phyloP scores from a whole-genome alignment of 2,113 vertebrate genomes.

The Origma solitaria region DNA sequence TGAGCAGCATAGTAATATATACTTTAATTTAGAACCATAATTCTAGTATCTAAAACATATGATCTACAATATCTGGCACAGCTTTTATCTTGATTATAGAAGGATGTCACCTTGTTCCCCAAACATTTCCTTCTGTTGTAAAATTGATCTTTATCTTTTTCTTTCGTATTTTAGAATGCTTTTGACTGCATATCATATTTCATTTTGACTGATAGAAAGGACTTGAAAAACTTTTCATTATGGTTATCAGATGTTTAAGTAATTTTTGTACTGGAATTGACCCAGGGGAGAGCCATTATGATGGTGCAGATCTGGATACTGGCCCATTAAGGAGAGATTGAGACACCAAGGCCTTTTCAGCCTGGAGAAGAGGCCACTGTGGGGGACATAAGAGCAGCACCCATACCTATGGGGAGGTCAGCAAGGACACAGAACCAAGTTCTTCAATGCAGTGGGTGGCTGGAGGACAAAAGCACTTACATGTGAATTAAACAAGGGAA shows the following conservation, averaged over 20 bases:
- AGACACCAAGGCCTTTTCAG: not conserved
- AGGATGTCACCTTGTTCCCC: not conserved
- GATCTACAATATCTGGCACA: not conserved
- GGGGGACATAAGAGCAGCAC: not conserved
- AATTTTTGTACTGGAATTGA: not conserved
- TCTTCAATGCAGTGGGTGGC: not conserved
- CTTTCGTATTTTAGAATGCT: not conserved
- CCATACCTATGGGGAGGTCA: not conserved
- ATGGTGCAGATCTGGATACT: not conserved
- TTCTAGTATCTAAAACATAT: not conserved
- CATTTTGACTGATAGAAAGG: not conserved
- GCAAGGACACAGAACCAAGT: not conserved
- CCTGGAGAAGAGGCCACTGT: not conserved
- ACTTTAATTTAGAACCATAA: not conserved
- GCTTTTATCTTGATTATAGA: not conserved
- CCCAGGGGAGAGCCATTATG: not conserved
- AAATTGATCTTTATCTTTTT: not conserved
- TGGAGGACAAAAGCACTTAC: not conserved
- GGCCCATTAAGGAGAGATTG: not conserved
- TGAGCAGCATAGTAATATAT: not conserved
- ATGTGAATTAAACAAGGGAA: not conserved
- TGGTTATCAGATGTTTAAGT: not conserved
- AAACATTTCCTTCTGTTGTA: not conserved
- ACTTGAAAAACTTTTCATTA: not conserved
- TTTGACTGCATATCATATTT: not conserved